Evolutionary conservation across 2,113 vertebrate genomes (phyloP).

Genomic region (Elephantulus edwardii): DNA sequence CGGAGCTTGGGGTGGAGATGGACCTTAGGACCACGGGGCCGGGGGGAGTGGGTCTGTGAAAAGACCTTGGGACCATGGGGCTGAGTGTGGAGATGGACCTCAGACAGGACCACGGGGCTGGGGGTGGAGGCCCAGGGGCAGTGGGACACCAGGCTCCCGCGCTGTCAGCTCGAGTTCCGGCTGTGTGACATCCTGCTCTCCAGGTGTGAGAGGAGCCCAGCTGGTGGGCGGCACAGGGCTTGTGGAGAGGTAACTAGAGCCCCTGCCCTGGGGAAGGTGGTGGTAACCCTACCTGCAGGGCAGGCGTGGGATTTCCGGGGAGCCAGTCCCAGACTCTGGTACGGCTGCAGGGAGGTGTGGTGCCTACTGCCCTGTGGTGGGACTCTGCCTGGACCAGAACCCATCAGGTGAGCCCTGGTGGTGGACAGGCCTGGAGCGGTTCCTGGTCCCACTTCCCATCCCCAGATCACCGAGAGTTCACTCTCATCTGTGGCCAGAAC

Average conservation of each 20-base stretch:
- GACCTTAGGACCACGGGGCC: too few relatives aligned
- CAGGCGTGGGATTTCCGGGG: slow-evolving; percentile 62
- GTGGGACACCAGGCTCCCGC: neutral
- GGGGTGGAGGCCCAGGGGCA: too few relatives aligned
- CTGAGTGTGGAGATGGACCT: too few relatives aligned
- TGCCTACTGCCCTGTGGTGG: neutral
- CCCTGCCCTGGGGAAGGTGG: neutral
- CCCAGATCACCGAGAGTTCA: neutral
- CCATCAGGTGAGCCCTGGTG: neutral
- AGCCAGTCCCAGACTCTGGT: neutral
- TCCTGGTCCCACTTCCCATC: neutral
- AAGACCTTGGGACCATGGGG: too few relatives aligned
- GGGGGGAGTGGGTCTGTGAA: too few relatives aligned
- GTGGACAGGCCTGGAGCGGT: accelerated
- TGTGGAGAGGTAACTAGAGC: slow-evolving; percentile 70
- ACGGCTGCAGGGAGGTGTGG: neutral
- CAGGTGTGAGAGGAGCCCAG: slow-evolving; percentile 66
- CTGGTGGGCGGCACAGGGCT: slow-evolving; percentile 52
- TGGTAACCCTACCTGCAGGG: slow-evolving; percentile 66
- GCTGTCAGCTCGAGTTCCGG: slow-evolving; percentile 38
- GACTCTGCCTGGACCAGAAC: too few relatives aligned
- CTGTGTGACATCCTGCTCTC: slow-evolving; percentile 25
- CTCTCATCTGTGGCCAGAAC: neutral
- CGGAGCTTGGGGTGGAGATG: too few relatives aligned
- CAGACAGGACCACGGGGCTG: too few relatives aligned